phyloP scores from a whole-genome alignment of 2,888 invertebrate genomes.

The Acleris emargana region DNA sequence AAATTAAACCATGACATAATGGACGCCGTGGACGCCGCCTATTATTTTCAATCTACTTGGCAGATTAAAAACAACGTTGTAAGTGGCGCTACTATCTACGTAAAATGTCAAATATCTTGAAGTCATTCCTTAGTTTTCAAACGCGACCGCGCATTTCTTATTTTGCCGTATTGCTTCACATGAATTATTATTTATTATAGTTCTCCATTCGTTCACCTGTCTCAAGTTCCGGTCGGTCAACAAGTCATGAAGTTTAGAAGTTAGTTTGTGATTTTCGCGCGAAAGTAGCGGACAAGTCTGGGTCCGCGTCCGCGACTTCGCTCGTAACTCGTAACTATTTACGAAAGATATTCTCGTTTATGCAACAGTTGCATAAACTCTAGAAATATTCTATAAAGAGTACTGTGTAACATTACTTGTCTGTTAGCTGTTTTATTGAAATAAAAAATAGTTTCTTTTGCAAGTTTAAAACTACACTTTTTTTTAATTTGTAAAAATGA shows the following conservation, averaged over 20 bases:
- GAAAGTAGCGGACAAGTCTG: slow-evolving; percentile 57
- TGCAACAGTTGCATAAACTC: slow-evolving; percentile 47
- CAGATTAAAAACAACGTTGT: background rate
- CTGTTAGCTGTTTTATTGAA: background rate
- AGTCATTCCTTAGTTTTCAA: background rate
- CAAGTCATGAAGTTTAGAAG: background rate
- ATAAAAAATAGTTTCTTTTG: slow-evolving; percentile 3
- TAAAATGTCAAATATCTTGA: background rate
- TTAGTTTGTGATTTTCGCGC: slow-evolving; percentile 53
- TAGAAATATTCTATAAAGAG: slow-evolving; percentile 39
- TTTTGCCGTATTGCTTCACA: background rate
- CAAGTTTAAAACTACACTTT: slow-evolving; percentile 4
- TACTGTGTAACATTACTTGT: slow-evolving; percentile 2
- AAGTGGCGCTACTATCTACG: slow-evolving; percentile 14
- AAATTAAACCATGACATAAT: too few species aligned
- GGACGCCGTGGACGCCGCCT: background rate
- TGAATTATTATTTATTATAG: slow-evolving; percentile 1
- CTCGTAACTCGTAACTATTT: slow-evolving; percentile 41
- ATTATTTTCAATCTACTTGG: background rate
- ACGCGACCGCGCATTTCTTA: background rate
- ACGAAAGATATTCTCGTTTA: slow-evolving; percentile 54
- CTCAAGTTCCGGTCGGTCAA: slow-evolving; percentile 10
- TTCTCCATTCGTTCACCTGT: background rate
- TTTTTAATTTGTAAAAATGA: slow-evolving; percentile 59
- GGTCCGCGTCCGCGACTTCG: slow-evolving; percentile 42